These are phyloP conservation scores for Micropterix aruncella DNA, from an alignment of 2,888 invertebrate species.

Conservation along the genomic window DNA sequence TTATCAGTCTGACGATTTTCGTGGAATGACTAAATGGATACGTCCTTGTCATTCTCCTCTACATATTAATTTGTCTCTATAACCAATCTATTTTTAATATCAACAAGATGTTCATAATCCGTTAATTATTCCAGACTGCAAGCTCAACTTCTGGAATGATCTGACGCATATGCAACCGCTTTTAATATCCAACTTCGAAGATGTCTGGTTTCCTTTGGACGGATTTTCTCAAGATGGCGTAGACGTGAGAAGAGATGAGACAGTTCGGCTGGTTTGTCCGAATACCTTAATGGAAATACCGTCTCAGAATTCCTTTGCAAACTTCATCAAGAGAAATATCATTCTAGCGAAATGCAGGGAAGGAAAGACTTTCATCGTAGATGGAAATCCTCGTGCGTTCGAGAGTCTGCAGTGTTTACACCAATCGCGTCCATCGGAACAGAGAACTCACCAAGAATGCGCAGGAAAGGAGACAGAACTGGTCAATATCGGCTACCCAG, in stretches of 20 bases:
- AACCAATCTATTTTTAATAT: too few relatives aligned
- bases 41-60: too few relatives aligned
- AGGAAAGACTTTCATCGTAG: conserved; percentile 12
- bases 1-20: too few relatives aligned
- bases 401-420: conserved; percentile 10
- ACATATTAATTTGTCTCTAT: too few relatives aligned
- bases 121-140: conserved; percentile 10
- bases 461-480: conserved; percentile 11
- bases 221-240: conserved; percentile 8
- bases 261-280: conserved; percentile 9
- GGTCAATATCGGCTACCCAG: conserved; percentile 11
- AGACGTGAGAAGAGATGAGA: conserved; percentile 10
- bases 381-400: conserved; percentile 9
- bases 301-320: conserved; percentile 9
- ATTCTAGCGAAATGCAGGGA: conserved; percentile 11
- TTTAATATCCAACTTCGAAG: conserved; percentile 6
- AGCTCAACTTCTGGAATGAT: conserved; percentile 10
- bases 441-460: conserved; percentile 9
- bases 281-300: too few relatives aligned
- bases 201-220: conserved; percentile 9
- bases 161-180: conserved; percentile 11
- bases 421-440: conserved; percentile 6
- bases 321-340: conserved; percentile 7
- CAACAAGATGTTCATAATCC: too few relatives aligned
- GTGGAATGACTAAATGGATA: too few relatives aligned